These are phyloP conservation scores for Orchesella flavescens DNA, from an alignment of 2,888 invertebrate species.

Conservation along the genomic window DNA sequence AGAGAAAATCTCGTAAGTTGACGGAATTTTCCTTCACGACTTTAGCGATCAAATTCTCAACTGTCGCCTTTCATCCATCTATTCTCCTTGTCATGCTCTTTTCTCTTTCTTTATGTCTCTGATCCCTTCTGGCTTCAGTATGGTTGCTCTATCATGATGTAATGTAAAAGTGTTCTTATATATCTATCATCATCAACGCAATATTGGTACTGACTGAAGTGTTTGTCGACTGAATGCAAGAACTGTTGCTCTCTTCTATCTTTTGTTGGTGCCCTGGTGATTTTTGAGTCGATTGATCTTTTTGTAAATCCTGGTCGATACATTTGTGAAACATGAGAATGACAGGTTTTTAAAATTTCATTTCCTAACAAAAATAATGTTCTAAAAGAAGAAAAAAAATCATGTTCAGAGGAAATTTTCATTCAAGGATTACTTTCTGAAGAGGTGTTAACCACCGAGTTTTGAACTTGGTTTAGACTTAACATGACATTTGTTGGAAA, in stretches of 20 bases:
- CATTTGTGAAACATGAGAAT: not conserved
- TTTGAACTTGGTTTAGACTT: not conserved
- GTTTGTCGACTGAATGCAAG: not conserved
- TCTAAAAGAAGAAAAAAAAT: too few species aligned
- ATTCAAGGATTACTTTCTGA: not conserved
- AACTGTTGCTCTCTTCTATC: slow-evolving; percentile 47
- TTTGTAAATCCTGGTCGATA: not conserved
- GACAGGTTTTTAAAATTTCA: not conserved
- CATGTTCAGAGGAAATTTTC: too few species aligned
- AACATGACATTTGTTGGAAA: not conserved
- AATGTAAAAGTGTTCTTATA: not conserved
- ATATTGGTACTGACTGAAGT: not conserved
- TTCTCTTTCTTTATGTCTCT: slow-evolving; percentile 17
- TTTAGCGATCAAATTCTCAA: slow-evolving; percentile 44
- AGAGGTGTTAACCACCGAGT: too few species aligned
- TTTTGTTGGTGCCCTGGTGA: slow-evolving; percentile 14
- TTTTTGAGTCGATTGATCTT: slow-evolving; percentile 48
- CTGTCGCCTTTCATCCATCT: slow-evolving; percentile 47
- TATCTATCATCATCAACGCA: slow-evolving; percentile 15
- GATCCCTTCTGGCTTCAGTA: slow-evolving; percentile 9
- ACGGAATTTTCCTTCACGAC: slow-evolving; percentile 27
- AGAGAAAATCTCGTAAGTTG: slow-evolving; percentile 8
- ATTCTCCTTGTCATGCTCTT: slow-evolving; percentile 29
- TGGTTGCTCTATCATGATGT: not conserved
- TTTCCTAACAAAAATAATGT: too few species aligned